A percentile compares a stretch with the other conserved stretches of the same genome.
phyloP scores from a whole-genome alignment of 2,113 vertebrate species.

The Rhodinocichla rosea region DNA sequence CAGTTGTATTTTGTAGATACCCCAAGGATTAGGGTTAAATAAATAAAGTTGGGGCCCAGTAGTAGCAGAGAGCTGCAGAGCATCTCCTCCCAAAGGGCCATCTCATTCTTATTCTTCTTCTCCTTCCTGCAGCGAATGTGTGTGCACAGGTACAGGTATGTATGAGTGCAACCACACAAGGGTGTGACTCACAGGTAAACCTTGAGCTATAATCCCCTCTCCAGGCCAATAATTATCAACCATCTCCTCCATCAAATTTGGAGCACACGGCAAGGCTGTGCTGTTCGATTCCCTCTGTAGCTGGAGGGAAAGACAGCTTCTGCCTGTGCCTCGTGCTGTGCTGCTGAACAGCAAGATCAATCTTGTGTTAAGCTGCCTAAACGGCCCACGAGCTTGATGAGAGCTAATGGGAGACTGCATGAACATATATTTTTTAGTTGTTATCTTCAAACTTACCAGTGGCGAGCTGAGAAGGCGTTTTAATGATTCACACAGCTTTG shows the following conservation, averaged over 20 bases:
- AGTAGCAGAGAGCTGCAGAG: background rate
- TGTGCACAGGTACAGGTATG: background rate
- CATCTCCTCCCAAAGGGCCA: background rate
- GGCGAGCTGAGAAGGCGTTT: background rate
- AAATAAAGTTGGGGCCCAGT: background rate
- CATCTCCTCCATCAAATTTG: background rate
- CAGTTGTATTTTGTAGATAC: background rate
- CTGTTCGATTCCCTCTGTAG: background rate
- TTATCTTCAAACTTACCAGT: background rate
- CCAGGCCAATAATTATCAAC: background rate
- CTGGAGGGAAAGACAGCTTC: background rate
- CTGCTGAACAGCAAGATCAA: background rate
- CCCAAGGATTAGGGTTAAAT: background rate
- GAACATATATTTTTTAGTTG: background rate
- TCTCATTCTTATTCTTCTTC: background rate
- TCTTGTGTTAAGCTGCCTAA: slow-evolving; percentile 16
- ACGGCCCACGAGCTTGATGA: background rate
- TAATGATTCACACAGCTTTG: slow-evolving; percentile 14
- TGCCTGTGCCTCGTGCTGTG: background rate
- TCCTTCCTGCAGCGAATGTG: background rate
- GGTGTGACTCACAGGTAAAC: background rate
- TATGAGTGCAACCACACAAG: background rate
- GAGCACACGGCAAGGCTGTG: background rate
- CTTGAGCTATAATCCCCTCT: background rate
- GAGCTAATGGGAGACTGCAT: background rate